Evolutionary conservation across 2,888 invertebrate species (phyloP), one percentile per base, ranked within the genome.

Genomic region (Exephanes ischioxanthus): DNA sequence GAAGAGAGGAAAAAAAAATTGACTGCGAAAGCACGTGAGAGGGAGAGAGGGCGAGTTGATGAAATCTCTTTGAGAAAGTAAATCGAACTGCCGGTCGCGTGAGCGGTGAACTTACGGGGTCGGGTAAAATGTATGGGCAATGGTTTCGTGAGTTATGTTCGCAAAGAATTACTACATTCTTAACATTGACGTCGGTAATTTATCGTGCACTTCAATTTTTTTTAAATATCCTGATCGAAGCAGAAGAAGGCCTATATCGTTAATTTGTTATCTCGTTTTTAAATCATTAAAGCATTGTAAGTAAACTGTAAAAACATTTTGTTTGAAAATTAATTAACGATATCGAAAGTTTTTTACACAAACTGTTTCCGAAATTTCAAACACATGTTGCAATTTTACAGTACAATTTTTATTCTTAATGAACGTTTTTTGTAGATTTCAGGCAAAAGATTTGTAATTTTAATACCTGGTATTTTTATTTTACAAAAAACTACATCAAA

Each of bases 11-110:
- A 72, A 68, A 76, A 76, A 67, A 73, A 68, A 55, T 73, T 73
- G 58, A 84, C 61, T 72, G 37, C 67, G 73, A 63, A 45, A 73
- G 22, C 53, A 61, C 67, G 66, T 19, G 45, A 70, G 66, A 77
- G 48, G 80, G 71, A 51, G 58, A 71, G 78, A 73, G 68, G 70
- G 61, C 87, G 88, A 22, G 41, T 48, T 70, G 88, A 91, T 90
- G 86, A 83, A 88, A 92, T 91, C 90, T 91, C 90, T 89, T 71
- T 80, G 22, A 89, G 87, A 90, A 88, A 88, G 88, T 89, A 91
- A 91, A 91, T 91, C 89, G 88, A 89, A 91, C 88, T 88, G 14
- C 88, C 89, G 87, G 58, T 67, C 45, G 75, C 68, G 89, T 83
- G 88, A 87, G 87, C 88, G 87, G 77, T 86, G 89, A 79, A 79